Conservation (phyloP, 2,797 vertebrate genomes). For the Sciurus carolinensis region DNA sequence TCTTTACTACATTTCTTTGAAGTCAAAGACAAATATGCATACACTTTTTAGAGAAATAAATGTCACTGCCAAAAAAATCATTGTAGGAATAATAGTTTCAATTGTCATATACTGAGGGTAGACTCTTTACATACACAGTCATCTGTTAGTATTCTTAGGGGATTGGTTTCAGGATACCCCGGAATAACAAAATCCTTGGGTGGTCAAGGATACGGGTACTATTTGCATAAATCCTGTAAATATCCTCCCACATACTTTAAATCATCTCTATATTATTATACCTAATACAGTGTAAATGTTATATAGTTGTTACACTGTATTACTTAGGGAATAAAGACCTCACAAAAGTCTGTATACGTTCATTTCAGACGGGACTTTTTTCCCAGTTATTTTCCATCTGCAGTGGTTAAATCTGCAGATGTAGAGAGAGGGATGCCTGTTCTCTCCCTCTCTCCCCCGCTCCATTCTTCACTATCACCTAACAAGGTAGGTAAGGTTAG, state of each 20-base stretch:
- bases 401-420: not conserved
- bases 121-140: too few species aligned
- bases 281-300: not conserved
- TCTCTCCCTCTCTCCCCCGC: too few species aligned
- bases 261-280: not conserved
- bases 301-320: not conserved
- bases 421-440: not conserved
- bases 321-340: not conserved
- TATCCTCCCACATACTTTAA: not conserved
- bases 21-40: not conserved
- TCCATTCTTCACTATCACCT: too few species aligned
- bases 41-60: slow-evolving; percentile 22
- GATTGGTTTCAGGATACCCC: not conserved
- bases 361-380: not conserved
- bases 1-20: slow-evolving; percentile 3
- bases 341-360: not conserved
- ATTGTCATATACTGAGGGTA: not conserved
- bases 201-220: too few species aligned
- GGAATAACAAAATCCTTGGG: too few species aligned
- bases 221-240: not conserved
- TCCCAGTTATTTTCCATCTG: too few species aligned
- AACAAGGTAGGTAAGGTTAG: rapidly evolving
- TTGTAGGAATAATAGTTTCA: not conserved
- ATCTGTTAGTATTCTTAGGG: not conserved
- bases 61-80: not conserved